Evolutionary conservation across 2,888 invertebrate species (phyloP).

Genomic region (Chalcis sispes): DNA sequence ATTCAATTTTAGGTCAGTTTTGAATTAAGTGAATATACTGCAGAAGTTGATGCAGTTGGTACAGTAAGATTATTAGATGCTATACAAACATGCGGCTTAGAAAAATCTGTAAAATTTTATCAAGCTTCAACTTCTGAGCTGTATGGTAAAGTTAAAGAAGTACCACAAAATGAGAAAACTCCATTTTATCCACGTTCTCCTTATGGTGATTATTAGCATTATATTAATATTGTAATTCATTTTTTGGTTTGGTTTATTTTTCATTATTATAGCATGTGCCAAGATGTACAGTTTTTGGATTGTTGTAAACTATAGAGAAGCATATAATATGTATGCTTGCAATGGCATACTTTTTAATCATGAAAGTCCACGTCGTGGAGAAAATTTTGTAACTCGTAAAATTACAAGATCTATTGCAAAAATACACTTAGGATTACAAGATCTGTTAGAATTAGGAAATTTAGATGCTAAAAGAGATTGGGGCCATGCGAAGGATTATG

Average conservation of each 20-base stretch:
- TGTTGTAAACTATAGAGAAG: slow-evolving; percentile 95
- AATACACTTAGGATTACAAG: slow-evolving; percentile 91
- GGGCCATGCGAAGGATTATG: slow-evolving; percentile 98
- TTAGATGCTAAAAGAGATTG: slow-evolving; percentile 97
- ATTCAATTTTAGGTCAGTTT: slow-evolving; percentile 85
- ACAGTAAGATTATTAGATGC: slow-evolving; percentile 94
- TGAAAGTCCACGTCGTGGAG: slow-evolving; percentile 95
- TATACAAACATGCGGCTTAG: slow-evolving; percentile 91
- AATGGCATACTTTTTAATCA: slow-evolving; percentile 98
- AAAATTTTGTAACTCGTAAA: slow-evolving; percentile 99
- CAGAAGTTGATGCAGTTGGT: slow-evolving; percentile 98
- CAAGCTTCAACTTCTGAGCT: slow-evolving; percentile 97
- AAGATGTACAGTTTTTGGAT: slow-evolving; percentile 98
- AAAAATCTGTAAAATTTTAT: slow-evolving; percentile 89
- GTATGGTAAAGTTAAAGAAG: slow-evolving; percentile 94
- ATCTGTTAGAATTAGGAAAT: slow-evolving; percentile 93
- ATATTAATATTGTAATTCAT: slow-evolving; percentile 24
- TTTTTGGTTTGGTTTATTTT: slow-evolving; percentile 16
- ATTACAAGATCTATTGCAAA: slow-evolving; percentile 98
- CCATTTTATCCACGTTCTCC: slow-evolving; percentile 98
- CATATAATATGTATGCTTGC: slow-evolving; percentile 96
- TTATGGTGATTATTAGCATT: slow-evolving; percentile 84
- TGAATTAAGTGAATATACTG: slow-evolving; percentile 98
- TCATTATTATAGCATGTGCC: slow-evolving; percentile 85
- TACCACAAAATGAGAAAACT: slow-evolving; percentile 95